Percentiles rank a stretch among this genome's conserved stretches.
phyloP scores from a whole-genome alignment of 2,888 invertebrate species.

The Griposia aprilina region DNA sequence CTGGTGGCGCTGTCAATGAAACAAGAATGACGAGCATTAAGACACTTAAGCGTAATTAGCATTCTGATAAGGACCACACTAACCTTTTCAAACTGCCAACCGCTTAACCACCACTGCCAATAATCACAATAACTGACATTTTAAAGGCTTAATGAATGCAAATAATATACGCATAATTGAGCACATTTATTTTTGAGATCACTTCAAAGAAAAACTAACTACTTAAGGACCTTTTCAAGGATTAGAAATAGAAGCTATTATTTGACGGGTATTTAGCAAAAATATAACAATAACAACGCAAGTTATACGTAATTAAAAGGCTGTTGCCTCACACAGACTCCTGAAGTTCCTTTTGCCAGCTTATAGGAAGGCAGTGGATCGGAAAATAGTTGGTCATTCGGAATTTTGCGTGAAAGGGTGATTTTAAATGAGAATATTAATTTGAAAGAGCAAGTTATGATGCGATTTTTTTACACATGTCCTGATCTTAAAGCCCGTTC shows the following conservation, averaged over 20 bases:
- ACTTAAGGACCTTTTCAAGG: conserved; percentile 69
- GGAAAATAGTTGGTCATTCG: conserved; percentile 49
- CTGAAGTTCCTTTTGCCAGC: conserved; percentile 41
- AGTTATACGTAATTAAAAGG: conserved; percentile 64
- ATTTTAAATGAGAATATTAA: conserved; percentile 13
- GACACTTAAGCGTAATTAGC: conserved; percentile 8
- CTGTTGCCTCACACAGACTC: conserved; percentile 55
- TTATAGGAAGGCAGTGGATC: conserved; percentile 35
- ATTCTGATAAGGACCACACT: conserved; percentile 14
- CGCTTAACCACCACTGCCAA: conserved; percentile 54
- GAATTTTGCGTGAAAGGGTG: conserved; percentile 47
- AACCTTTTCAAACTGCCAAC: neutral
- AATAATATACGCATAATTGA: conserved; percentile 76
- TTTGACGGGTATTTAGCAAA: conserved; percentile 61
- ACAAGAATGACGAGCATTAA: neutral
- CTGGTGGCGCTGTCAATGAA: neutral
- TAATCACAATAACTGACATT: conserved; percentile 51
- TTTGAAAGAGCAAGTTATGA: conserved; percentile 12
- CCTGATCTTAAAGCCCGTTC: neutral
- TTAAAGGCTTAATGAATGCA: conserved; percentile 69
- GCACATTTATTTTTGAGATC: conserved; percentile 69
- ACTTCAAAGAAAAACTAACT: conserved; percentile 66
- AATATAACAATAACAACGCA: conserved; percentile 66
- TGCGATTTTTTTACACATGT: conserved; percentile 29
- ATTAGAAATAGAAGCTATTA: conserved; percentile 69